Conservation (phyloP, 2,113 vertebrate species). For the Accipiter cooperii region DNA sequence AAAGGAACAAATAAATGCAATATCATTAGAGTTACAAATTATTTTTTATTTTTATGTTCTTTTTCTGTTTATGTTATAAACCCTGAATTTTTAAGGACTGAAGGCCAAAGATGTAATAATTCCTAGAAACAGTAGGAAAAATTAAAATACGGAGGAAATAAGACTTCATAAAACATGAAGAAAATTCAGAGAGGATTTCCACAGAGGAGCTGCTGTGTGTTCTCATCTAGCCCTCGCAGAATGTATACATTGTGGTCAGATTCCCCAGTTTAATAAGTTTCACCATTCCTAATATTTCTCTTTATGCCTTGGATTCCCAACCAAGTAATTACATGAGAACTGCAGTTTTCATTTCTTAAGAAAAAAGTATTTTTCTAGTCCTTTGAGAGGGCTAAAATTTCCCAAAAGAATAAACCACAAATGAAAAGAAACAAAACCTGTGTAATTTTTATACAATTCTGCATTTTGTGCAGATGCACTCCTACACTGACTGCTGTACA, state of each 20-base stretch:
- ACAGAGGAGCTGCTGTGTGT: background rate
- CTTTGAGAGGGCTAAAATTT: background rate
- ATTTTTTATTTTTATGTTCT: background rate
- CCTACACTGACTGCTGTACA: background rate
- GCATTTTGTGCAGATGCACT: background rate
- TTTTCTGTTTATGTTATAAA: background rate
- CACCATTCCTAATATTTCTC: background rate
- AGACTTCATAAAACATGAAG: background rate
- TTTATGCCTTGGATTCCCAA: background rate
- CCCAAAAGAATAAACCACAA: background rate
- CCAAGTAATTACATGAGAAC: background rate
- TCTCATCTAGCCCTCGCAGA: background rate
- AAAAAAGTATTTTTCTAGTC: background rate
- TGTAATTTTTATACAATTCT: background rate
- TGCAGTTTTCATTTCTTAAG: background rate
- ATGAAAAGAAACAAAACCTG: background rate
- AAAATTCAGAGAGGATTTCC: background rate
- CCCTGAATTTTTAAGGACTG: background rate
- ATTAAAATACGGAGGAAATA: background rate
- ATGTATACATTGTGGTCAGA: background rate
- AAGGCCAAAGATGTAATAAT: background rate
- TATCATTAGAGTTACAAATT: background rate
- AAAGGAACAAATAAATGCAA: background rate
- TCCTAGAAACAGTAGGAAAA: background rate
- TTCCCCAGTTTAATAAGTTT: background rate